Evolutionary conservation across 1,140 invertebrate genomes (phyloP), one percentile per base, ranked within the genome.

Genomic region (Neuroterus valhalla): DNA sequence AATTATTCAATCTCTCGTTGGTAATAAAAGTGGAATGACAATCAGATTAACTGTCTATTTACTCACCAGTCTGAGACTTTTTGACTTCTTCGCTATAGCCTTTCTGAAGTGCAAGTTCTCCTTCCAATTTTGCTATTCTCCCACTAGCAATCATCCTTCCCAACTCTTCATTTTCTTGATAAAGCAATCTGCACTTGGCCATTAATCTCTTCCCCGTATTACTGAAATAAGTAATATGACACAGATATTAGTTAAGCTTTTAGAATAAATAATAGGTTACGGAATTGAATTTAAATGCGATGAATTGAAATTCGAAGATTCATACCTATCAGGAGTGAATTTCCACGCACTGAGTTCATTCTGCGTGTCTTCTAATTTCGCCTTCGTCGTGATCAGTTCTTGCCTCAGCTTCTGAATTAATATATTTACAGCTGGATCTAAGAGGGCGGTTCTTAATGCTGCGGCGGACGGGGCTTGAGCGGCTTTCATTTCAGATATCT

Each of bases 311-410:
- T 38, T 38, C 31, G 10, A 38, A 38, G 10, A 38, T 8, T 38
- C 31, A 68, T 88, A 95, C 94, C 97, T 98, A 90, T 99, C 98
- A 42, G 98, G 97, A 19, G 98, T 99, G 87, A 99, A 99, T 90
- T 99, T 99, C 98, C 98, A 99, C 1, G 98, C 98, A 75, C 96
- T 96, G 26, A 99, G 91, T 93, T 99, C 98, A 91, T 98, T 98
- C 91, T 99, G 98, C 26, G 97, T 98, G 91, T 99, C 97, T 89
- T 99, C 97, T 72, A 98, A 91, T 90, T 96, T 96, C 48, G 96
- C 94, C 90, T 96, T 97, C 11, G 96, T 96, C 48, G 94, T 93
- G 71, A 96, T 94, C 73, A 99, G 90, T 90, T 99, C 98, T 88
- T 97, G 95, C 78, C 96, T 94, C 86, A 99, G 93, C 88, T 95